Percentiles rank a stretch among this genome's conserved stretches.
phyloP scores from a whole-genome alignment of 30 jellyfish, hydroid and myxozoan species.

The Haliclystus octoradiatus region DNA sequence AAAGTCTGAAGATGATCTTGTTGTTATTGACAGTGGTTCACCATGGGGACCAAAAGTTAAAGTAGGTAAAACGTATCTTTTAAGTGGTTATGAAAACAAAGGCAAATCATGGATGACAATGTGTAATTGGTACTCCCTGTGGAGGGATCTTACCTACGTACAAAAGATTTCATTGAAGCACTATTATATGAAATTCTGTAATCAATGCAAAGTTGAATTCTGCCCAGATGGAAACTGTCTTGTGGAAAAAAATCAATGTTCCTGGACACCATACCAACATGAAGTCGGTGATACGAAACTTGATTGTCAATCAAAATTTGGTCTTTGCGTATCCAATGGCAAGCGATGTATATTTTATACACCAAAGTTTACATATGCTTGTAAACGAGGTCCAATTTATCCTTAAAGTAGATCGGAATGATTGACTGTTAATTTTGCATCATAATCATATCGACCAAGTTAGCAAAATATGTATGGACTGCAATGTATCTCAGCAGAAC shows the following conservation, averaged over 20 bases:
- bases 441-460: too few relatives aligned
- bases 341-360: not conserved
- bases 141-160: conserved; percentile 26
- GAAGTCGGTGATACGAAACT: not conserved
- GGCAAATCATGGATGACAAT: conserved; percentile 8
- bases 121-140: conserved; percentile 38
- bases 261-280: not conserved
- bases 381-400: not conserved
- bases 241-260: not conserved
- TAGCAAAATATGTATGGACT: too few relatives aligned
- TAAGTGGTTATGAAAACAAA: conserved; percentile 23
- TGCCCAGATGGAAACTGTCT: not conserved
- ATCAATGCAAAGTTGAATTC: not conserved
- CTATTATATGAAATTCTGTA: not conserved
- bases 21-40: conserved; percentile 18
- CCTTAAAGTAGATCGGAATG: too few relatives aligned
- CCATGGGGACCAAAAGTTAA: conserved; percentile 10
- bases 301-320: not conserved
- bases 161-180: conserved; percentile 25
- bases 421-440: too few relatives aligned
- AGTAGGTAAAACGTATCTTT: conserved; percentile 23
- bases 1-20: conserved; percentile 1
- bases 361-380: not conserved
- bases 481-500: too few relatives aligned
- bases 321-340: not conserved